Evolutionary conservation across 2,888 invertebrate species (phyloP).

Genomic region (Heliconius sara): DNA sequence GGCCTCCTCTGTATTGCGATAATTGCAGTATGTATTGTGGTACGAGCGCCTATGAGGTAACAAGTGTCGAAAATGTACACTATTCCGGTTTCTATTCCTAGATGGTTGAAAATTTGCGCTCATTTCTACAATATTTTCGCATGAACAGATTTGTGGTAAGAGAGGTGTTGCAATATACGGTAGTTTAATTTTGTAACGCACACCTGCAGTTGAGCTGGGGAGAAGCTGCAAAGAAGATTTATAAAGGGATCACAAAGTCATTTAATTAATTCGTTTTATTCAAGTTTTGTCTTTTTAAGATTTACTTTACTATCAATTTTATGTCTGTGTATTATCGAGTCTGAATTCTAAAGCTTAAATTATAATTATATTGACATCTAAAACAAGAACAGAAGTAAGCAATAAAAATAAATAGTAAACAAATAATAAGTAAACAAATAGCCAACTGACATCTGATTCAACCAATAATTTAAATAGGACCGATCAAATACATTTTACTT

Average conservation of each 20-base stretch:
- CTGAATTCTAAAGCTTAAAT: no score
- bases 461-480: no score
- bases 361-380: no score
- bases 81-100: slow-evolving; percentile 22
- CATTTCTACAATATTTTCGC: slow-evolving; percentile 27
- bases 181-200: slow-evolving; percentile 18
- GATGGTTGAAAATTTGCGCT: slow-evolving; percentile 25
- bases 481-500: no score
- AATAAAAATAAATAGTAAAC: no score
- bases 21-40: slow-evolving; percentile 19
- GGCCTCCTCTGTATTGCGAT: slow-evolving; percentile 15
- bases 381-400: no score
- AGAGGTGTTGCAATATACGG: slow-evolving; percentile 28
- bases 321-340: no score
- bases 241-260: neutral
- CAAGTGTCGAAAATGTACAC: slow-evolving; percentile 22
- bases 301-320: no score
- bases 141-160: slow-evolving; percentile 25
- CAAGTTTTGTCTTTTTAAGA: no score
- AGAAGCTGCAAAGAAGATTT: slow-evolving; percentile 25
- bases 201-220: slow-evolving; percentile 11
- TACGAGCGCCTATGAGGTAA: slow-evolving; percentile 38
- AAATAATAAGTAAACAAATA: no score
- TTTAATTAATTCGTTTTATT: no score
- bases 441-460: no score